These are phyloP conservation scores for Neolamprologus kungweensis DNA, from an alignment of 2,113 vertebrate genomes.

Conservation along the genomic window DNA sequence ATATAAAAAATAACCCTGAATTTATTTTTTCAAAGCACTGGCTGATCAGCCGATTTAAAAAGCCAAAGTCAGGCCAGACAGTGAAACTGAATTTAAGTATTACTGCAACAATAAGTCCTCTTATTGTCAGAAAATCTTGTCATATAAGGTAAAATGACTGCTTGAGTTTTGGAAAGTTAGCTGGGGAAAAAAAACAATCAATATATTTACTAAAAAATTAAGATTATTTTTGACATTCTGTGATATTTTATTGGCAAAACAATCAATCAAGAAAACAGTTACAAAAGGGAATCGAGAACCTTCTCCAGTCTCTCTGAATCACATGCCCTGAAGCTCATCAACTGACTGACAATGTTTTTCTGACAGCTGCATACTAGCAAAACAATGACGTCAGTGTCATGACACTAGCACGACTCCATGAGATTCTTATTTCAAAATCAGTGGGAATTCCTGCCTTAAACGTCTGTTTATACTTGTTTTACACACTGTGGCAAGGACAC, in stretches of 20 bases:
- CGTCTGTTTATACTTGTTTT: background rate
- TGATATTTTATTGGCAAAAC: background rate
- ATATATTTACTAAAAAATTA: background rate
- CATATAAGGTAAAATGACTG: accelerated
- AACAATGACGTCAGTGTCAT: background rate
- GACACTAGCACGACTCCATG: background rate
- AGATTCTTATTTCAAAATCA: background rate
- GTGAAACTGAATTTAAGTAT: background rate
- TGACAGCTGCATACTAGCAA: background rate
- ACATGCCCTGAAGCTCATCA: accelerated
- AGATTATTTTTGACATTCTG: background rate
- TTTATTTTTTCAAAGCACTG: accelerated
- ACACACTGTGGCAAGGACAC: background rate
- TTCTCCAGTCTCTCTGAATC: background rate
- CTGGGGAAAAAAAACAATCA: accelerated
- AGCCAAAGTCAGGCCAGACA: background rate
- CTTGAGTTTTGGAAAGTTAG: background rate
- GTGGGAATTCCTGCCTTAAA: background rate
- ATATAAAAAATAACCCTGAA: background rate
- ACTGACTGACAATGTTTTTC: background rate
- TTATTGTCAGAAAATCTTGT: background rate
- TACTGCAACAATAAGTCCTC: background rate
- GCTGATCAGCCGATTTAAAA: background rate
- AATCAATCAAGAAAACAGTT: background rate
- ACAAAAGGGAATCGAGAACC: accelerated